phyloP scores from a whole-genome alignment of 2,797 vertebrate genomes.

The Chaenodraco wilsoni region DNA sequence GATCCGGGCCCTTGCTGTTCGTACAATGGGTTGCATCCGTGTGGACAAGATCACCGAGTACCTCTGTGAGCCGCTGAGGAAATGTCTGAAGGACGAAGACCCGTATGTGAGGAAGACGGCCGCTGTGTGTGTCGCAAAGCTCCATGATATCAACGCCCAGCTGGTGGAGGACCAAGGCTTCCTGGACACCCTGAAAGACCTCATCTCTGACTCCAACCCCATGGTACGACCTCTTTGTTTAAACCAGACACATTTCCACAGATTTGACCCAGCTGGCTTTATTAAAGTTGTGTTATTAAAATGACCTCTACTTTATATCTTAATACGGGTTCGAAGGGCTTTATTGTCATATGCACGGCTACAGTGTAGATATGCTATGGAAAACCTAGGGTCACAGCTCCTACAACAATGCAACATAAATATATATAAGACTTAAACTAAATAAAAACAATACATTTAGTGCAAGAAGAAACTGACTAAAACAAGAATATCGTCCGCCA shows the following conservation, averaged over 20 bases:
- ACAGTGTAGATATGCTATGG: no score
- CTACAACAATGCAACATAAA: no score
- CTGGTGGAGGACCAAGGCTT: slow-evolving; percentile 97
- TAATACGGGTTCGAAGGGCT: neutral
- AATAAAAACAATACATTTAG: no score
- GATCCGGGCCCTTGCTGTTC: slow-evolving; percentile 94
- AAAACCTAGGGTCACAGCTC: no score
- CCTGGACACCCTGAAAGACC: slow-evolving; percentile 95
- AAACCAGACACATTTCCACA: no score
- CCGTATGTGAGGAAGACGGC: slow-evolving; percentile 97
- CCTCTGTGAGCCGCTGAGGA: slow-evolving; percentile 95
- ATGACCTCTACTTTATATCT: neutral
- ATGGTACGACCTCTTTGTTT: slow-evolving; percentile 82
- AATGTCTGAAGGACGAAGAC: slow-evolving; percentile 98
- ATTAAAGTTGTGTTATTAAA: neutral
- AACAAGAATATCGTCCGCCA: no score
- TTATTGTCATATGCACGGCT: no score
- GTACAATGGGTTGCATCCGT: slow-evolving; percentile 97
- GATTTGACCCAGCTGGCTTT: neutral
- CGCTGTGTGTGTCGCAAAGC: slow-evolving; percentile 95
- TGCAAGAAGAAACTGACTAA: no score
- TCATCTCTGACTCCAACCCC: slow-evolving; percentile 97
- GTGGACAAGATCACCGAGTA: slow-evolving; percentile 99
- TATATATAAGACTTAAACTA: no score
- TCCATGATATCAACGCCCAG: slow-evolving; percentile 97